These are phyloP conservation scores for Sinosuthora webbiana DNA, from an alignment of 2,113 vertebrate species.

Conservation along the genomic window DNA sequence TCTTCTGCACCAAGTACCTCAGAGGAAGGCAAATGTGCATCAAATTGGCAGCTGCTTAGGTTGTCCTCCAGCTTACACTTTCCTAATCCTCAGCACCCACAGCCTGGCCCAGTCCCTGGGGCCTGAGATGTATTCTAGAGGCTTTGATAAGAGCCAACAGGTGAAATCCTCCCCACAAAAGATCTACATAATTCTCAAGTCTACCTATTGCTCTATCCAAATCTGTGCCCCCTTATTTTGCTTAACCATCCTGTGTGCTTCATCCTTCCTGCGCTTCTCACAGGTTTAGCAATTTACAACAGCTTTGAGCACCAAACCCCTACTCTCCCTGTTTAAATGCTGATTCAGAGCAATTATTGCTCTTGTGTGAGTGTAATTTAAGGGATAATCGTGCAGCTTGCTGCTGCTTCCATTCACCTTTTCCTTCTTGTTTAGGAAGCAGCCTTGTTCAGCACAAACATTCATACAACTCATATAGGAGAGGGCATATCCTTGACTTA, in stretches of 20 bases:
- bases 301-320: neutral
- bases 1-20: neutral
- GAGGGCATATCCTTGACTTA: constrained; percentile 42
- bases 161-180: neutral
- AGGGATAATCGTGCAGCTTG: neutral
- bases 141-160: neutral
- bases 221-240: neutral
- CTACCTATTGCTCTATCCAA: neutral
- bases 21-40: neutral
- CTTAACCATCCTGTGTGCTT: fast-evolving
- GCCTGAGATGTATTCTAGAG: neutral
- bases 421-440: constrained; percentile 10
- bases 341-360: constrained; percentile 33
- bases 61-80: neutral
- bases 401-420: constrained; percentile 15
- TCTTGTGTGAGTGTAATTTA: constrained; percentile 28
- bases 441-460: constrained; percentile 16
- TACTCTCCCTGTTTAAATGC: neutral
- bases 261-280: neutral
- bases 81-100: neutral
- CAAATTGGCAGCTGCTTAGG: neutral
- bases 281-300: neutral
- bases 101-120: neutral
- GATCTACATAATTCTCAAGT: neutral
- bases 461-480: neutral